phyloP scores from a whole-genome alignment of 2,113 vertebrate species.

The Spermophilus dauricus region DNA sequence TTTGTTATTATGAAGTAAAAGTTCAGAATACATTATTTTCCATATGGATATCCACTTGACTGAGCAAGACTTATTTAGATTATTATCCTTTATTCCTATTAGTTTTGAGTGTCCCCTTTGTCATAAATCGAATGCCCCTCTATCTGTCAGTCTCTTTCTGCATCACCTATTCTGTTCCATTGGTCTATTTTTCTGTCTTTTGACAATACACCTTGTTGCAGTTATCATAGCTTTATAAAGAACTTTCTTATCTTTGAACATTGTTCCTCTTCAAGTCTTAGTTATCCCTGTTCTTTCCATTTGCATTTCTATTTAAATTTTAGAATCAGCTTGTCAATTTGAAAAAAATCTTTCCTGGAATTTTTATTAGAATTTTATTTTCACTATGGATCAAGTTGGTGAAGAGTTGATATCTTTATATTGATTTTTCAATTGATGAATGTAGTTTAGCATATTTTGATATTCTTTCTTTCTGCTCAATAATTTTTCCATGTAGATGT shows the following conservation, averaged over 20 bases:
- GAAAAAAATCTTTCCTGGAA: background rate
- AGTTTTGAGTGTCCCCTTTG: background rate
- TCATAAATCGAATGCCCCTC: background rate
- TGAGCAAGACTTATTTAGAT: background rate
- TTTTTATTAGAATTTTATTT: constrained; percentile 1
- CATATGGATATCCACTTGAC: background rate
- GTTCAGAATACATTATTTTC: constrained; percentile 3
- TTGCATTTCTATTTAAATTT: background rate
- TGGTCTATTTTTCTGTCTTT: background rate
- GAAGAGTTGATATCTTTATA: constrained; percentile 10
- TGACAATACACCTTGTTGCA: background rate
- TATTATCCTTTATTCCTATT: background rate
- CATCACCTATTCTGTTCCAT: background rate
- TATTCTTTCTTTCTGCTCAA: constrained; percentile 7
- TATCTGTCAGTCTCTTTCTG: background rate
- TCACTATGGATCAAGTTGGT: background rate
- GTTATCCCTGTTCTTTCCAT: background rate
- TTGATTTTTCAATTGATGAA: constrained; percentile 20
- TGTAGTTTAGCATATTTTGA: background rate
- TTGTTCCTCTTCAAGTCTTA: background rate
- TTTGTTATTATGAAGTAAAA: background rate
- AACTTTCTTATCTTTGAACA: background rate
- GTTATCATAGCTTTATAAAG: background rate
- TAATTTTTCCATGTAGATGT: background rate
- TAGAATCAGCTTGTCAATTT: background rate